Evolutionary conservation across 2,888 invertebrate genomes (phyloP), one percentile per base, ranked within the genome.

Genomic region (Glomeris marginata): DNA sequence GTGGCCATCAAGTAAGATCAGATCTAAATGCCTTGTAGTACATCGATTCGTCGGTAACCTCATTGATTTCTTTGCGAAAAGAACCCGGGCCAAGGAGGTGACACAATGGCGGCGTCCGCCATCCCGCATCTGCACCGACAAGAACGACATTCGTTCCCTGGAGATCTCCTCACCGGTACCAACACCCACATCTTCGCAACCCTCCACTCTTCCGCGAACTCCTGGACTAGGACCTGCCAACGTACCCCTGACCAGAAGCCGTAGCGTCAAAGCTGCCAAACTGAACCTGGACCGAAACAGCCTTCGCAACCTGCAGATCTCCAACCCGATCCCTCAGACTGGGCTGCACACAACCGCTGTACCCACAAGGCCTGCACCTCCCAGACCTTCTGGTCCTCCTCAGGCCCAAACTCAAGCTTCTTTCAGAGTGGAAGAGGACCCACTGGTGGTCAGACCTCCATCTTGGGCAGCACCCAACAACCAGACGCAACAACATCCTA

Each of bases 291-390:
- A 86, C 60, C 80, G 81, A 60, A 79, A 78, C 13, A 72, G 78
- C 0, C 62, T 88, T 47, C 74, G 84, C 45, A 80, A 77, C 50
- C 69, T 87, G 46, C 81, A 85, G 64, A 88, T 90, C 59, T 88
- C 88, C 0, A 76, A 79, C 59, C 88, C 88, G 0, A 85, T 90
- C 58, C 76, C 79, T 0, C 81, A 82, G 61, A 75, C 74, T 50
- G 74, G 77, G 45, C 79, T 79, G 10, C 77, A 35, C 8, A 20
- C 37, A 6, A 28, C 51, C 4, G 72, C 76, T 0, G 72, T 81
- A 0, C 74, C 81, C 0, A 77, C 81, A 0, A 72, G 72, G 0
- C 72, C 71, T 0, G 69, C 56, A 15, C 56, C 56, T 2, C 52
- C 53, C 8, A 33, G 35, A 10, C 49, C 52, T 15, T 28, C 33